These are phyloP conservation scores for Meiosimyza platycephala DNA, from an alignment of 2,888 invertebrate species.

Conservation along the genomic window DNA sequence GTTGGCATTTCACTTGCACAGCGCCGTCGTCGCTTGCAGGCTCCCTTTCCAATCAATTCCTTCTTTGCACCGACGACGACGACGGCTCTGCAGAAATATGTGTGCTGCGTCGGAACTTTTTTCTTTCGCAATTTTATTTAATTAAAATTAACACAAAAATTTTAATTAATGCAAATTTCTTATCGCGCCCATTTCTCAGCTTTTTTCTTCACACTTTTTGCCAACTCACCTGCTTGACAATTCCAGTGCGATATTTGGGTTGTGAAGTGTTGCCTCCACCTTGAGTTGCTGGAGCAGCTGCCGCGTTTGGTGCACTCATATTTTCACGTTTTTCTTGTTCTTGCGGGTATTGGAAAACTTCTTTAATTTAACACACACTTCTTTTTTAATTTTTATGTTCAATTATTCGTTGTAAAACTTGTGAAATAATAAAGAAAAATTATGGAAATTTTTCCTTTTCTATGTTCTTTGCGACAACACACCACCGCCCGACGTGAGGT, in stretches of 20 bases:
- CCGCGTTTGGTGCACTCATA: constrained; percentile 58
- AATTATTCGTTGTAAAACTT: constrained; percentile 7
- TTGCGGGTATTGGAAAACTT: constrained; percentile 49
- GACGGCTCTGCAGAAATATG: constrained; percentile 21
- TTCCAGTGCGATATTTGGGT: constrained; percentile 58
- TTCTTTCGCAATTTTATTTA: constrained; percentile 16
- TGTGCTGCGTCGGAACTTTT: constrained; percentile 41
- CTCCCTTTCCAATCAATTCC: constrained; percentile 15
- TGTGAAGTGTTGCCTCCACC: constrained; percentile 52
- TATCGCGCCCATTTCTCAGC: neutral
- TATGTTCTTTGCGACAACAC: constrained; percentile 19
- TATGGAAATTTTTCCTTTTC: constrained; percentile 23
- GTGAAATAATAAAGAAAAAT: neutral
- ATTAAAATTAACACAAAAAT: constrained; percentile 1
- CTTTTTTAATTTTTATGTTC: neutral
- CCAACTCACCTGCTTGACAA: constrained; percentile 66
- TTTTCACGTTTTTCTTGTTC: constrained; percentile 49
- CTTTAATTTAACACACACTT: constrained; percentile 14
- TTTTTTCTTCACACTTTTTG: constrained; percentile 6
- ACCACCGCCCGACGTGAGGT: constrained; percentile 49
- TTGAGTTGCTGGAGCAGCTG: constrained; percentile 60
- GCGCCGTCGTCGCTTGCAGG: constrained; percentile 2
- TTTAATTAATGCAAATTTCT: constrained; percentile 8
- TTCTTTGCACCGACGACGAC: neutral
- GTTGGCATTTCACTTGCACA: constrained; percentile 30